Base-by-base conservation (phyloP, 2,113 vertebrate species). In the Hipposideros armiger region DNA sequence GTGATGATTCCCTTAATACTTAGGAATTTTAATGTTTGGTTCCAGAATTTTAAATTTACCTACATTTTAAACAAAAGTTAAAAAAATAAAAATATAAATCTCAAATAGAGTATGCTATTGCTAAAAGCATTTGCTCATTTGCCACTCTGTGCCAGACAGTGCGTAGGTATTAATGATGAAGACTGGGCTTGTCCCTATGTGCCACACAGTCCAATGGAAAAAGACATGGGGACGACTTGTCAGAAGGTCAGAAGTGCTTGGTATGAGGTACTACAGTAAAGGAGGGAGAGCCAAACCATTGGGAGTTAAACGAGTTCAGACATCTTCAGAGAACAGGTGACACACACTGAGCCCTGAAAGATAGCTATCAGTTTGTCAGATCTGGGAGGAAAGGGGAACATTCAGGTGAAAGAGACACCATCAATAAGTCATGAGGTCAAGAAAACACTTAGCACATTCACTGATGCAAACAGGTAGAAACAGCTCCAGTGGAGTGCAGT, bases 21-120 rank as follows among this genome's bases (percentile, higher is more conserved):
- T 92, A 81, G 1, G 9, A 85, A 72, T 82, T 66, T 86, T 93
- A 87, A 62, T 74, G 22, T 90, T 80, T 88, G 30, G 69, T 96
- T 74, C 45, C 56, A 91, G 42, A 94, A 85, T 69, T 94, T 94
- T 66, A 91, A 60, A 86, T 70, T 96, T 58, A 92, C 7, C 30
- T 64, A 80, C 24, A 69, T 86, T 82, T 93, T 82, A 77, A 16
- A 86, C 7, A 64, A 77, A 78, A 62, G 13, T 70, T 85, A 64
- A 81, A 69, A 81, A 66, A 20, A 70, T 66, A 47, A 76, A 94
- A 85, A 80, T 36, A 40, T 47, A 95, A 92, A 50, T 24, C 67
- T 90, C 74, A 24, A 36, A 87, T 0, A 92, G 58, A 83, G 36
- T 24, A 84, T n/a, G 16, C 45, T 72, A 54, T 47, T 76, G 50